Base-by-base conservation (phyloP, 2,113 vertebrate genomes). In the Brachyistius frenatus region DNA sequence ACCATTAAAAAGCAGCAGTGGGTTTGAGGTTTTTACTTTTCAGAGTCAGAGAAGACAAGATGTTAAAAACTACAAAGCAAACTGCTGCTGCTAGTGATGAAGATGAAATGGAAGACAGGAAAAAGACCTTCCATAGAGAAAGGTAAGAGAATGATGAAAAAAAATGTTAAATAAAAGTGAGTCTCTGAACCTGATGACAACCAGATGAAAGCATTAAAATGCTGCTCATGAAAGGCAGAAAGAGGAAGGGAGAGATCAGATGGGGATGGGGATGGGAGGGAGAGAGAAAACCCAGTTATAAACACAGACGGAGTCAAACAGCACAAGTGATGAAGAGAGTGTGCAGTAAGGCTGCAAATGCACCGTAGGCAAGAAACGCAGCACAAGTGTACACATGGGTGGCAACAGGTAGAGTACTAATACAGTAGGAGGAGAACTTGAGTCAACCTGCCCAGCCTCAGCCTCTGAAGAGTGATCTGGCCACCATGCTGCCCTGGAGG, bases 401-500 rank as follows among this genome's bases (percentile, higher is more conserved):
- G 9, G 3, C 49, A 52, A 23, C 23, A 23, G 23, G 23, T 23
- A 23, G 23, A 23, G 23, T 23, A 23, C 23, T 23, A 23, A 23
- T 23, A 23, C 23, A 52, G 16, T 5, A 52, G 49, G 7, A 52
- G 53, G 8, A 36, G 49, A 67, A 1, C 15, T 13, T 13, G 2
- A 56, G 31, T 11, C 33, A 1, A 23, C 5, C 46, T 49, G 32
- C 39, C 16, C 8, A 52, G 63, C 9, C 6, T 44, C 41, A 44
- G 10, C 2, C 9, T 10, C 39, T 44, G 11, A 2, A 16, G 1
- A 33, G 70, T 10, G 9, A 47, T 33, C 8, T 7, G 10, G 31
- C 39, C 54, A 76, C n/a, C 67, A 94, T 92, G 91, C 50, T 76
- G 69, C 54, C 62, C 55, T 74, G 86, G 69, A 88, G 73, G 79